Evolutionary conservation across 2,888 invertebrate species (phyloP).

Genomic region (Barypeithes pellucidus): DNA sequence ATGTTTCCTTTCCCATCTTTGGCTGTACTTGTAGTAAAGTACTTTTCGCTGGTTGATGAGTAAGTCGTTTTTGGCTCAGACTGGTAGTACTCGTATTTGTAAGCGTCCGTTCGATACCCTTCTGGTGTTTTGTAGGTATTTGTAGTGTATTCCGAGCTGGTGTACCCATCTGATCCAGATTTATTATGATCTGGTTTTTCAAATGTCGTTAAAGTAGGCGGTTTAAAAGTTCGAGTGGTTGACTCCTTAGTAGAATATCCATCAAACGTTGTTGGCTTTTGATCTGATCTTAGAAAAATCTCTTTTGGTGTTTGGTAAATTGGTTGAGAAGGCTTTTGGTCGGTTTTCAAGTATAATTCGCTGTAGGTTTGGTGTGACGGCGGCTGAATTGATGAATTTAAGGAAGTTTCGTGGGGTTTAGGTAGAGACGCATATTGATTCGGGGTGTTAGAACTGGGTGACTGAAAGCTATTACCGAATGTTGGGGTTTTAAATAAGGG

Average conservation of each 20-base stretch:
- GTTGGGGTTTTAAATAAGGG: conserved; percentile 29
- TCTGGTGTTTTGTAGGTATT: conserved; percentile 68
- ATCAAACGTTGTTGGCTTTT: conserved; percentile 27
- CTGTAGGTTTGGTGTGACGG: conserved; percentile 6
- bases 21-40: conserved; percentile 62
- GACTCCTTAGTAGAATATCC: conserved; percentile 12
- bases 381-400: conserved; percentile 55
- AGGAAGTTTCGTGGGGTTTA: conserved; percentile 52
- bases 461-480: conserved; percentile 35
- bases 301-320: conserved; percentile 28
- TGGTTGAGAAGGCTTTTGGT: conserved; percentile 29
- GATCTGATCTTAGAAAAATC: conserved; percentile 10
- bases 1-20: conserved; percentile 40
- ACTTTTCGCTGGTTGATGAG: conserved; percentile 66
- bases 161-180: conserved; percentile 62
- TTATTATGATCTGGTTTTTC: conserved; percentile 22
- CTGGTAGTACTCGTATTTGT: conserved; percentile 67
- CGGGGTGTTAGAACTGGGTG: conserved; percentile 43
- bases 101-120: conserved; percentile 67
- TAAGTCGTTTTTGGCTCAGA: conserved; percentile 65
- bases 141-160: conserved; percentile 65
- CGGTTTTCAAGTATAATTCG: conserved; percentile 20
- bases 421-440: conserved; percentile 49
- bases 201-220: conserved; percentile 10
- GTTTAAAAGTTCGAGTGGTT: conserved; percentile 16